Percentiles rank a stretch among this genome's conserved stretches.
Conservation (phyloP, 2,113 vertebrate species). For the Xerus inauris region DNA sequence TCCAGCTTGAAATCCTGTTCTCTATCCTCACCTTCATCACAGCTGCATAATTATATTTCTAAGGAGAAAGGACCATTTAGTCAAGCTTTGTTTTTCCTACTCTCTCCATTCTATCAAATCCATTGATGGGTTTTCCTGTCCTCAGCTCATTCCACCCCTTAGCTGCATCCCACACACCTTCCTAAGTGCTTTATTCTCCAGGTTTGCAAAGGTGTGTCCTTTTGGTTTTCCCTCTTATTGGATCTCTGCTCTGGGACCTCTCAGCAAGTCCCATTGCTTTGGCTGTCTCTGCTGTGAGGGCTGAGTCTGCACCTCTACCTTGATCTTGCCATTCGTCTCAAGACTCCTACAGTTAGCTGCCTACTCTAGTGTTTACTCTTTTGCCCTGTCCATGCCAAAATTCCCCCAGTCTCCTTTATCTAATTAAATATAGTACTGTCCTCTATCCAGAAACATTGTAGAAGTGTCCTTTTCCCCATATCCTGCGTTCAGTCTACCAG, state of each 20-base stretch:
- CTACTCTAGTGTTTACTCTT: background rate
- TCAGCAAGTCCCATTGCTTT: background rate
- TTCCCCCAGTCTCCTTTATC: background rate
- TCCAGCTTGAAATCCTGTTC: background rate
- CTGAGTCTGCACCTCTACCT: background rate
- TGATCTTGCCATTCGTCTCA: background rate
- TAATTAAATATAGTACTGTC: background rate
- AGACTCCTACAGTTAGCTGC: background rate
- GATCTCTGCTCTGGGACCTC: background rate
- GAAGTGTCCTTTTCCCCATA: background rate
- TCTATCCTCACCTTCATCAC: background rate
- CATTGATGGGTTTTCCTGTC: background rate
- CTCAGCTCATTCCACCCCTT: background rate
- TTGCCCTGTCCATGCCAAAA: background rate
- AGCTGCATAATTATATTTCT: background rate
- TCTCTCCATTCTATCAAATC: background rate
- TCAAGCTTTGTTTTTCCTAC: background rate
- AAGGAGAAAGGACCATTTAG: background rate
- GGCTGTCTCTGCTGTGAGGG: background rate
- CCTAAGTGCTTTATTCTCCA: background rate
- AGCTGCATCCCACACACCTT: no score
- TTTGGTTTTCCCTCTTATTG: background rate
- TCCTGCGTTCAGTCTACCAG: background rate
- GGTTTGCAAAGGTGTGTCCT: background rate
- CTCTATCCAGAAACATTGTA: background rate